Evolutionary conservation across 2,113 vertebrate genomes (phyloP).

Genomic region (Leucopternis melanops): DNA sequence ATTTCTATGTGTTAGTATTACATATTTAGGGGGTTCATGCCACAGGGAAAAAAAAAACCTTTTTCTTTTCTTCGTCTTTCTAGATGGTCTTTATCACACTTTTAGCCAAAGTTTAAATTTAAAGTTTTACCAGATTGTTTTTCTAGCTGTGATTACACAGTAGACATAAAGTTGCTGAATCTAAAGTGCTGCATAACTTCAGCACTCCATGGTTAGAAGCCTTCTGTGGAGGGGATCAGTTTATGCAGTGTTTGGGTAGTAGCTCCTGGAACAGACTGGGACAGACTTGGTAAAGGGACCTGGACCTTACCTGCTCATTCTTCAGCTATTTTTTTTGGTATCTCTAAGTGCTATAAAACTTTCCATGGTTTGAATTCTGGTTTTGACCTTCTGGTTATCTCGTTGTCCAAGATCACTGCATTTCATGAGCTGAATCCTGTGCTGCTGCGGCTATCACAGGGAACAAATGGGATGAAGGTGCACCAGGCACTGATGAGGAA

Average conservation of each 20-base stretch:
- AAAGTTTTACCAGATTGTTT: neutral
- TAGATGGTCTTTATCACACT: neutral
- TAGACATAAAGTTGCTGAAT: neutral
- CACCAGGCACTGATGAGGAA: neutral
- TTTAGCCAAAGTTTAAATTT: neutral
- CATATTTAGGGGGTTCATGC: neutral
- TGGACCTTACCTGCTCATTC: neutral
- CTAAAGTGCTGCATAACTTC: neutral
- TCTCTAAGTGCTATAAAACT: neutral
- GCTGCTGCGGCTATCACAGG: no score
- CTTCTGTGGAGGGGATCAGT: neutral
- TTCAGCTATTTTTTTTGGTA: neutral
- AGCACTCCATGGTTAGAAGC: no score
- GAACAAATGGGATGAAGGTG: neutral
- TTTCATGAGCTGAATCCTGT: neutral
- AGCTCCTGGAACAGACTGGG: neutral
- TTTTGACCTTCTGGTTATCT: neutral
- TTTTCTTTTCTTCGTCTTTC: neutral
- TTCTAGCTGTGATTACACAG: neutral
- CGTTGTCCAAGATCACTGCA: neutral
- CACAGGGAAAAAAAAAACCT: neutral
- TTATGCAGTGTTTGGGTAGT: accelerated
- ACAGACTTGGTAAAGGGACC: neutral
- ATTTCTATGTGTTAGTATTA: accelerated
- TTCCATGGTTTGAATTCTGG: neutral